Evolutionary conservation across 2,113 vertebrate species (phyloP).

Genomic region (Etia nguti): DNA sequence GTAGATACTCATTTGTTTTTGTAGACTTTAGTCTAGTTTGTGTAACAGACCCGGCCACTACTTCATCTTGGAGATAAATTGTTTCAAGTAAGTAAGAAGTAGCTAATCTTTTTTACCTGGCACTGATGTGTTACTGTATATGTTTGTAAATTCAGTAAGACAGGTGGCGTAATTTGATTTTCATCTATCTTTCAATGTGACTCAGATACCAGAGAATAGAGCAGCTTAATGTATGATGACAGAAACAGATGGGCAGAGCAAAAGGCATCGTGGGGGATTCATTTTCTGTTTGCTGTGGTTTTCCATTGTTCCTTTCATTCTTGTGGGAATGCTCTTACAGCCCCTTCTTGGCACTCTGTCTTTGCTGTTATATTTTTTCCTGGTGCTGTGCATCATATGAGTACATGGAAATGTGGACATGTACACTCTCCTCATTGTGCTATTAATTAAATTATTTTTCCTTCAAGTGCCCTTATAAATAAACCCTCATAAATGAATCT

Average conservation of each 20-base stretch:
- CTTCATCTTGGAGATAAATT: not conserved
- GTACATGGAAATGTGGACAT: not conserved
- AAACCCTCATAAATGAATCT: not conserved
- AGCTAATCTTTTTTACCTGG: not conserved
- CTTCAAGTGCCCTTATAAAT: not conserved
- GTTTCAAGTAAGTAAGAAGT: not conserved
- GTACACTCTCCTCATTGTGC: not conserved
- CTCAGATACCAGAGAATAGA: not conserved
- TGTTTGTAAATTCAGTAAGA: not conserved
- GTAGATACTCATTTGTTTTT: not conserved
- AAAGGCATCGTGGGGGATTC: not conserved
- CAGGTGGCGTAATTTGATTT: not conserved
- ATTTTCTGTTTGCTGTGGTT: not conserved
- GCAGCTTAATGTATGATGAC: not conserved
- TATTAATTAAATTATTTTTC: not conserved
- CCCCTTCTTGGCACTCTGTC: not conserved
- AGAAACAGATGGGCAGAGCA: not conserved
- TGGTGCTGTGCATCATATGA: slow-evolving; percentile 5
- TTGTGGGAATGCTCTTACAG: not conserved
- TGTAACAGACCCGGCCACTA: not conserved
- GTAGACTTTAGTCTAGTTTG: not conserved
- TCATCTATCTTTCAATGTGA: not conserved
- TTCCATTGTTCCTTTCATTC: not conserved
- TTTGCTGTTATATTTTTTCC: not conserved
- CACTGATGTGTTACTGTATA: not conserved